Percentiles rank a stretch among this genome's conserved stretches.
Evolutionary conservation across 2,797 vertebrate genomes (phyloP).

Genomic region (Eleutherodactylus coqui): DNA sequence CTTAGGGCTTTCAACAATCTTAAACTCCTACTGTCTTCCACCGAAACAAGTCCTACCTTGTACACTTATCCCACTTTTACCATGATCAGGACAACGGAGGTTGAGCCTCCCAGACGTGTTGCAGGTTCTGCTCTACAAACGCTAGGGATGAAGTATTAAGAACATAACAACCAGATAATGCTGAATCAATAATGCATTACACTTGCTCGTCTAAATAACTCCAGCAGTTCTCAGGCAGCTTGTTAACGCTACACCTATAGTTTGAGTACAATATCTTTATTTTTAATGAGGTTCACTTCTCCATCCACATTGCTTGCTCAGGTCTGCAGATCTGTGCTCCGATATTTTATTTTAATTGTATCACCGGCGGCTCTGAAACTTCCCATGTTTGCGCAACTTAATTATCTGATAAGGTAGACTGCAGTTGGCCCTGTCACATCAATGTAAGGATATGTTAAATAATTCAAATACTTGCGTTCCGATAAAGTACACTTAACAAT

Average conservation of each 20-base stretch:
- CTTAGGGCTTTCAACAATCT: not conserved
- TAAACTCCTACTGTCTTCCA: not conserved
- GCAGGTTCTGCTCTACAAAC: constrained; percentile 14
- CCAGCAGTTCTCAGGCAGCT: constrained; percentile 14
- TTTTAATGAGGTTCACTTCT: constrained; percentile 55
- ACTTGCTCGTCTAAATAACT: constrained; percentile 26
- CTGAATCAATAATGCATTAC: constrained; percentile 48
- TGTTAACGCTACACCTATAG: constrained; percentile 35
- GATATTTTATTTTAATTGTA: constrained; percentile 78
- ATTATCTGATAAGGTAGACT: constrained; percentile 86
- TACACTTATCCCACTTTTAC: not conserved
- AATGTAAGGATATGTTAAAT: constrained; percentile 79
- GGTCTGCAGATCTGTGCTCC: constrained; percentile 66
- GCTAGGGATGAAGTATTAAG: constrained; percentile 4
- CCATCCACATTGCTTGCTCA: constrained; percentile 49
- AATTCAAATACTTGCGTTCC: constrained; percentile 81
- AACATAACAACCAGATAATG: constrained; percentile 23
- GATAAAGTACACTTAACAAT: constrained; percentile 75
- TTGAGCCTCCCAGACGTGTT: not conserved
- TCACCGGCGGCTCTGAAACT: constrained; percentile 72
- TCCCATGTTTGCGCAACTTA: constrained; percentile 83
- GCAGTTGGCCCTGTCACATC: constrained; percentile 79
- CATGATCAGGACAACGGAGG: not conserved
- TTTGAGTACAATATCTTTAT: constrained; percentile 47
- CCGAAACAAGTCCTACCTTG: not conserved